A percentile compares a stretch with the other conserved stretches of the same genome.
These are phyloP conservation scores for Drosophila malerkotliana DNA, from an alignment of 1,140 invertebrate genomes.

Conservation along the genomic window DNA sequence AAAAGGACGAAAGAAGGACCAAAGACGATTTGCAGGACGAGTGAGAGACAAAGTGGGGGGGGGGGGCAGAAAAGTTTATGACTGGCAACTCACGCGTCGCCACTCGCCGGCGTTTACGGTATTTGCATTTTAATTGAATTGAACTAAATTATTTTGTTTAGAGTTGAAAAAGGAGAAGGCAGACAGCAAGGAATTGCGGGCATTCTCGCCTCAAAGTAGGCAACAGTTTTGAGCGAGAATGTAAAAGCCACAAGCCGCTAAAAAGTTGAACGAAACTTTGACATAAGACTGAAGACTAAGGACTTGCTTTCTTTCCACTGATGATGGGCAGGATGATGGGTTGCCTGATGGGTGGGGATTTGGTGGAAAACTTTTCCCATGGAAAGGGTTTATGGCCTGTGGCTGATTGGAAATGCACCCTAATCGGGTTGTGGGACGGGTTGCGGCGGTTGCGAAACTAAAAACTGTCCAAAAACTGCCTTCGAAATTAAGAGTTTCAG, in stretches of 20 bases:
- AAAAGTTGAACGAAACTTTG: slow-evolving; percentile 35
- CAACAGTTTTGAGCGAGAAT: slow-evolving; percentile 28
- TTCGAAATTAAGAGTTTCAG: slow-evolving; percentile 14
- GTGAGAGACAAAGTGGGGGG: not conserved
- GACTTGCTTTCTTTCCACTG: not conserved
- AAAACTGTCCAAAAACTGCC: slow-evolving; percentile 3
- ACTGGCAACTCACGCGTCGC: slow-evolving; percentile 34
- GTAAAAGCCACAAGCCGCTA: slow-evolving; percentile 46
- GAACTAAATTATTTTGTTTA: slow-evolving; percentile 74
- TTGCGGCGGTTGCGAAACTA: not conserved
- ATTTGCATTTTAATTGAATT: slow-evolving; percentile 80
- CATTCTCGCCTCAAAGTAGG: slow-evolving; percentile 10
- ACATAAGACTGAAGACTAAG: slow-evolving; percentile 11
- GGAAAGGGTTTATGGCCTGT: not conserved
- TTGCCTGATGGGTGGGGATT: not conserved
- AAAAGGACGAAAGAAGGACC: slow-evolving; percentile 3
- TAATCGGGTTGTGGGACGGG: slow-evolving; percentile 1
- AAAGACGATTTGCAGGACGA: not conserved
- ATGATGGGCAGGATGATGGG: not conserved
- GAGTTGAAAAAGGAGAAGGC: slow-evolving; percentile 7
- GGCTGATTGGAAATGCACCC: slow-evolving; percentile 7
- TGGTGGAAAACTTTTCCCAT: slow-evolving; percentile 11
- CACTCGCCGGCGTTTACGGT: slow-evolving; percentile 47
- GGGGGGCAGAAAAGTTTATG: slow-evolving; percentile 23
- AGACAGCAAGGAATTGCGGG: slow-evolving; percentile 19